Conservation (phyloP, 2,797 vertebrate species). For the Crocodylus rhombifer region DNA sequence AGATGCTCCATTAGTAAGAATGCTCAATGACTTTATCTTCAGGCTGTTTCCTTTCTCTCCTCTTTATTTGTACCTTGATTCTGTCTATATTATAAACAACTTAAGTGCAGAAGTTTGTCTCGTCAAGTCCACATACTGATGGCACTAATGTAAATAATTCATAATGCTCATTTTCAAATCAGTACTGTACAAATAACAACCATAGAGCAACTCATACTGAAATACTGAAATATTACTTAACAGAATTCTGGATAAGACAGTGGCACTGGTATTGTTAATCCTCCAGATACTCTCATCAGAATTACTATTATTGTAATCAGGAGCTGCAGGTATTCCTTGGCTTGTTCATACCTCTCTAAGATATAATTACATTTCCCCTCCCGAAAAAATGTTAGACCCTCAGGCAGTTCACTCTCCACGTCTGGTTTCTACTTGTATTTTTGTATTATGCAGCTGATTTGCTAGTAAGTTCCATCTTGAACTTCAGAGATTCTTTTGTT, state of each 20-base stretch:
- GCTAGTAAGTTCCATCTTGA: constrained; percentile 30
- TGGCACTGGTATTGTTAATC: constrained; percentile 25
- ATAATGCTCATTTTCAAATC: background rate
- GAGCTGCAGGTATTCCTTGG: constrained; percentile 60
- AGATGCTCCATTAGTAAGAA: background rate
- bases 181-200: background rate
- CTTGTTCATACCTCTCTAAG: constrained; percentile 64
- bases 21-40: background rate
- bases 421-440: constrained; percentile 68
- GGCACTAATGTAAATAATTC: background rate
- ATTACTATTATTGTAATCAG: constrained; percentile 67
- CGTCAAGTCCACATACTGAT: background rate
- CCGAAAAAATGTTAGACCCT: constrained; percentile 75
- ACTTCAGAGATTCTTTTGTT: background rate
- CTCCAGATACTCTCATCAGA: constrained; percentile 50
- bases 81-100: background rate
- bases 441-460: constrained; percentile 43
- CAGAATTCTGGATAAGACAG: constrained; percentile 6
- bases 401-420: constrained; percentile 57
- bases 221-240: background rate
- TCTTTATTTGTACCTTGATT: background rate
- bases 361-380: constrained; percentile 70
- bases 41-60: background rate
- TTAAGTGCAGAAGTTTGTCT: background rate
- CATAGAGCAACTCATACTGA: background rate